These are phyloP conservation scores for Poecilia picta DNA, from an alignment of 2,797 vertebrate genomes.

Conservation along the genomic window DNA sequence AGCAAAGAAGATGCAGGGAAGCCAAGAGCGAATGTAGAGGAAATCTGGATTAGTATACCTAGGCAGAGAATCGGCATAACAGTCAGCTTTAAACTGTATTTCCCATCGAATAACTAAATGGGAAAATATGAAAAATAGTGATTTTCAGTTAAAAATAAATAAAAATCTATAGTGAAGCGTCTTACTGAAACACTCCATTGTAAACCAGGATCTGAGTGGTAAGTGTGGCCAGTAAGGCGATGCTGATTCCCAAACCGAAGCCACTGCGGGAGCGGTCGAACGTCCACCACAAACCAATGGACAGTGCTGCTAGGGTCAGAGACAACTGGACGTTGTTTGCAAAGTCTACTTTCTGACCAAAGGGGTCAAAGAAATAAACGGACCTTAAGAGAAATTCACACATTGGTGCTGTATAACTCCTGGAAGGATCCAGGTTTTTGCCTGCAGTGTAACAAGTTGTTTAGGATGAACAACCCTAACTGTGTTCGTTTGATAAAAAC, in stretches of 20 bases:
- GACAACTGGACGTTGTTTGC: constrained; percentile 95
- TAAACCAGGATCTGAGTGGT: constrained; percentile 93
- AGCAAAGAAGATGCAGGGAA: constrained; percentile 97
- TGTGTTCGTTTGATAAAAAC: neutral
- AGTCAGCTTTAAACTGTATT: neutral
- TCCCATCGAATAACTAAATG: neutral
- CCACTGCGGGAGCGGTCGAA: constrained; percentile 95
- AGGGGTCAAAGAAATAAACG: constrained; percentile 78
- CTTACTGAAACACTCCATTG: constrained; percentile 96
- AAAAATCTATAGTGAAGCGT: constrained; percentile 22
- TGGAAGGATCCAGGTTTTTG: neutral
- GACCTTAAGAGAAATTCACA: neutral
- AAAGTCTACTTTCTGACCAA: constrained; percentile 94
- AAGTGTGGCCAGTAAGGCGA: constrained; percentile 90
- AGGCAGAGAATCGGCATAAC: constrained; percentile 1
- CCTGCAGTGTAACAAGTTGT: neutral
- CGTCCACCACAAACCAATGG: constrained; percentile 96
- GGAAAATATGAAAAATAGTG: neutral
- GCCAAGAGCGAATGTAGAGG: constrained; percentile 95
- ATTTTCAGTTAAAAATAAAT: neutral
- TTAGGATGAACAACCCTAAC: neutral
- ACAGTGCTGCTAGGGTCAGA: constrained; percentile 92
- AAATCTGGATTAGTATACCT: constrained; percentile 96
- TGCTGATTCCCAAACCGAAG: constrained; percentile 90
- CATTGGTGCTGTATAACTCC: neutral